Evolutionary conservation across 2,113 vertebrate species (phyloP).

Genomic region (Rhabdomys dilectus): DNA sequence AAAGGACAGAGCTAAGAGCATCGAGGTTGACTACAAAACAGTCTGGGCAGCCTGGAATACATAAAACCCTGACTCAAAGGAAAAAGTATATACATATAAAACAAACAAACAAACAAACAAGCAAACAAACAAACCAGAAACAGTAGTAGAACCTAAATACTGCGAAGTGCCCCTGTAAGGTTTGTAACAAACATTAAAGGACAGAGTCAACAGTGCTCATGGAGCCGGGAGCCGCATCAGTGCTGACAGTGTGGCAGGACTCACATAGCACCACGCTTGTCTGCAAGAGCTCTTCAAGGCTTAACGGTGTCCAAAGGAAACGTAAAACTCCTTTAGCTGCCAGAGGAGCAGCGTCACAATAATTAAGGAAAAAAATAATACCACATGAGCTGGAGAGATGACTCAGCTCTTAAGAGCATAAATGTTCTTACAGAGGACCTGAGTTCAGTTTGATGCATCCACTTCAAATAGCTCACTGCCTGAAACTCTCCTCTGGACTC

Average conservation of each 20-base stretch:
- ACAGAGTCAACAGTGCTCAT: background rate
- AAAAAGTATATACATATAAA: background rate
- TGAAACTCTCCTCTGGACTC: background rate
- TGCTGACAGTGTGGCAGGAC: too few species aligned
- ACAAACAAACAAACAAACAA: background rate
- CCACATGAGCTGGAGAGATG: background rate
- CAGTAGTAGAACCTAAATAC: background rate
- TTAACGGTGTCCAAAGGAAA: background rate
- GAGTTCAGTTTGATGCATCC: background rate
- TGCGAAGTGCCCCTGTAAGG: background rate
- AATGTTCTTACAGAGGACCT: background rate
- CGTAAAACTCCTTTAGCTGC: background rate
- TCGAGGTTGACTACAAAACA: background rate
- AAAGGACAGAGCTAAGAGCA: background rate
- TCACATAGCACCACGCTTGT: background rate
- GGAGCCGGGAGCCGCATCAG: background rate
- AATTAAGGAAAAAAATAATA: background rate
- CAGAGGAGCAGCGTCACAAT: background rate
- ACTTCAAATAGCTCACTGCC: background rate
- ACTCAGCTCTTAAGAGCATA: background rate
- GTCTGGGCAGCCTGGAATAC: too few species aligned
- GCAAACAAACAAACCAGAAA: background rate
- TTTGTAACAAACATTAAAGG: background rate
- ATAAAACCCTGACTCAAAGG: background rate
- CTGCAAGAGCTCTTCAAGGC: background rate